These are phyloP conservation scores for Bombyx mori DNA, from an alignment of 1,140 invertebrate species.

Conservation along the genomic window DNA sequence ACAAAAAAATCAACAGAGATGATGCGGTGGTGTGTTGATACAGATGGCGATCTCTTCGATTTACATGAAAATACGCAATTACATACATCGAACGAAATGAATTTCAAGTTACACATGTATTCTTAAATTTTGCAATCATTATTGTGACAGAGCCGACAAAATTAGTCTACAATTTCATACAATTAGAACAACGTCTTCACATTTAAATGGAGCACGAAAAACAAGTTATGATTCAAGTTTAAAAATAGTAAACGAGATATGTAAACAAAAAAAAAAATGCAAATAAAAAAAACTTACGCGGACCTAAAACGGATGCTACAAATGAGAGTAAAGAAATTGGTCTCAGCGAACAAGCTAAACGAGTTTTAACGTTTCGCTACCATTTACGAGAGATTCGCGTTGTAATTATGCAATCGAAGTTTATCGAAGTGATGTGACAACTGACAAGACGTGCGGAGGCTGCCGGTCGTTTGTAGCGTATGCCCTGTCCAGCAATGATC, in stretches of 20 bases:
- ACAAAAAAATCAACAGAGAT: constrained; percentile 28
- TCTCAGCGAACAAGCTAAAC: no score
- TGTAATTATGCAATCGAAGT: no score
- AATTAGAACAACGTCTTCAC: no score
- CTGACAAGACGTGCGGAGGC: constrained; percentile 14
- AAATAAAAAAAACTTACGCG: no score
- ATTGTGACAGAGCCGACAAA: constrained; percentile 26
- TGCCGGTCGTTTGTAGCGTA: constrained; percentile 29
- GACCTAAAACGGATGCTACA: no score
- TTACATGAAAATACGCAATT: constrained; percentile 11
- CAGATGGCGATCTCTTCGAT: constrained; percentile 14
- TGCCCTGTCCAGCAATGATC: constrained; percentile 37
- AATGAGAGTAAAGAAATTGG: no score
- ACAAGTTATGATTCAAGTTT: no score
- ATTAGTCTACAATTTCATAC: not conserved
- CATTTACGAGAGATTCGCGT: no score
- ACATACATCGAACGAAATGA: constrained; percentile 7
- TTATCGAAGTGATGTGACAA: not conserved
- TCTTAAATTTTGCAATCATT: constrained; percentile 23
- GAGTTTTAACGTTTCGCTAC: no score
- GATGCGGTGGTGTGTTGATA: constrained; percentile 16
- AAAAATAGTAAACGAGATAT: no score
- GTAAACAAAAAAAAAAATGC: no score
- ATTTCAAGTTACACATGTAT: not conserved
- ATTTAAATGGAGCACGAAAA: no score